phyloP scores from a whole-genome alignment of 2,797 vertebrate genomes.

The Smutsia gigantea region DNA sequence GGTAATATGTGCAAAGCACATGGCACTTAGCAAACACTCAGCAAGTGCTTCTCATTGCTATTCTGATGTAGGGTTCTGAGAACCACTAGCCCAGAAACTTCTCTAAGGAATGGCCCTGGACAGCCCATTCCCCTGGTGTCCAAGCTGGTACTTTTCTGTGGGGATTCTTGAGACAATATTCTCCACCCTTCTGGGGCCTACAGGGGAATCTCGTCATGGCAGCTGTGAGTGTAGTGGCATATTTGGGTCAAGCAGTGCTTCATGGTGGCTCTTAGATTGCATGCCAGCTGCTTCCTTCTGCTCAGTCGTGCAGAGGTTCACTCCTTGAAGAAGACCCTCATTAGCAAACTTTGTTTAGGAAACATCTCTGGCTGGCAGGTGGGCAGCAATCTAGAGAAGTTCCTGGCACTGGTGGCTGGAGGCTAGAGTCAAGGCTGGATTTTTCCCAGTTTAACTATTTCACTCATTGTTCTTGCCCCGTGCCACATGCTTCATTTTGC shows the following conservation, averaged over 20 bases:
- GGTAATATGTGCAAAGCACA: neutral
- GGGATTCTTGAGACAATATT: neutral
- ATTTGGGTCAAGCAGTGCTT: neutral
- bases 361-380: neutral
- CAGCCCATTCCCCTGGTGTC: neutral
- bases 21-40: neutral
- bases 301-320: neutral
- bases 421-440: neutral
- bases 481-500: slow-evolving; percentile 60
- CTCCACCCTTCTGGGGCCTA: neutral
- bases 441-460: slow-evolving; percentile 4
- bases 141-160: neutral
- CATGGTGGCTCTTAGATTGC: neutral
- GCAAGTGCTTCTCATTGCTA: neutral
- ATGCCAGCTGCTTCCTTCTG: neutral
- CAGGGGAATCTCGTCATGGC: neutral
- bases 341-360: neutral
- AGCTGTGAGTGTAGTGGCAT: neutral
- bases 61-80: neutral
- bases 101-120: neutral
- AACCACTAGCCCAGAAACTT: neutral
- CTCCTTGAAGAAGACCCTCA: neutral
- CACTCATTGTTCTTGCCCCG: neutral
- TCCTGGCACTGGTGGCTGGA: neutral
- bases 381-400: neutral